Evolutionary conservation across 2,113 vertebrate species (phyloP).

Genomic region (Gorsachius goisagi): DNA sequence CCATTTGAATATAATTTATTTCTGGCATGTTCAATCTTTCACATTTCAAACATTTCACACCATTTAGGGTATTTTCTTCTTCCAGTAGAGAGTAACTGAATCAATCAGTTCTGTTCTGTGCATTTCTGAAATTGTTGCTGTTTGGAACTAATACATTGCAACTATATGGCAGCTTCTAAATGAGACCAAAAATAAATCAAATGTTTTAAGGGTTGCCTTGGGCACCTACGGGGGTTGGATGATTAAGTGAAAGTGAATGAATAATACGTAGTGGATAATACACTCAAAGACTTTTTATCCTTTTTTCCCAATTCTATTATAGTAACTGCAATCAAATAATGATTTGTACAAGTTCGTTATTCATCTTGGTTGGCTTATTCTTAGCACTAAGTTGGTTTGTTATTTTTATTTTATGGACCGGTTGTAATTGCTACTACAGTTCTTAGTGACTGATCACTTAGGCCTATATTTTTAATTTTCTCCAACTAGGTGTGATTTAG

Average conservation of each 20-base stretch:
- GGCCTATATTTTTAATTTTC: background rate
- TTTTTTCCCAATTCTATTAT: background rate
- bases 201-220: background rate
- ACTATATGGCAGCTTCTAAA: background rate
- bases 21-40: background rate
- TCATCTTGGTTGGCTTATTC: background rate
- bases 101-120: background rate
- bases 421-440: background rate
- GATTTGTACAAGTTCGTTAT: background rate
- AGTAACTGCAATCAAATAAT: background rate
- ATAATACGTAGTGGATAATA: background rate
- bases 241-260: background rate
- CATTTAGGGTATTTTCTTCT: background rate
- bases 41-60: background rate
- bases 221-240: background rate
- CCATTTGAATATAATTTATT: background rate
- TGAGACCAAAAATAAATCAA: conserved; percentile 17
- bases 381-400: background rate
- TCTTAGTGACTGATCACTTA: background rate
- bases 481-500: background rate
- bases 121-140: background rate
- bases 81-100: background rate
- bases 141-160: background rate
- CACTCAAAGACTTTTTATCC: background rate
- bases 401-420: background rate